These are phyloP conservation scores for Setipinna tenuifilis DNA, from an alignment of 2,797 vertebrate species.

Conservation along the genomic window DNA sequence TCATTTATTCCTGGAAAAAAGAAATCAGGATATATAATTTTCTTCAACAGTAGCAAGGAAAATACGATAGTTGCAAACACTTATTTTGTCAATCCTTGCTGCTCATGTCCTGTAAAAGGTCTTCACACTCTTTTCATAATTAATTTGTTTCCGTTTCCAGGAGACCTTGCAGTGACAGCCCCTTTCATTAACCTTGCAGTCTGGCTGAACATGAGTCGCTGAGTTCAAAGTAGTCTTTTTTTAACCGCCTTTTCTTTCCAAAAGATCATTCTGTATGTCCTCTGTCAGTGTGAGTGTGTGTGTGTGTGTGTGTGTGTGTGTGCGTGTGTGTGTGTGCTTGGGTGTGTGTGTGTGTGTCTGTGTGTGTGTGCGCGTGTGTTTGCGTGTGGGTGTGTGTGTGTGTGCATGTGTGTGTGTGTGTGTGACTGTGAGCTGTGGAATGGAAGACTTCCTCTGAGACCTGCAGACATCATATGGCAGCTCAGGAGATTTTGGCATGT, in stretches of 20 bases:
- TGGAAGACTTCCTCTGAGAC: constrained; percentile 1
- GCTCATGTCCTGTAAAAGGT: not conserved
- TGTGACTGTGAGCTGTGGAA: not conserved
- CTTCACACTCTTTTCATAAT: not conserved
- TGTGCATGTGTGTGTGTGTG: too few relatives aligned
- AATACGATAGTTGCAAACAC: too few relatives aligned
- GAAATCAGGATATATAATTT: too few relatives aligned
- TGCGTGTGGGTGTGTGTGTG: too few relatives aligned
- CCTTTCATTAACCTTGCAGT: not conserved
- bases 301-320: too few relatives aligned
- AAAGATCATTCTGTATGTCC: not conserved
- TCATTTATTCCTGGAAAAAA: not conserved
- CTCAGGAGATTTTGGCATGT: constrained; percentile 13
- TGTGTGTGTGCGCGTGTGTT: too few relatives aligned
- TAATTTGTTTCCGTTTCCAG: not conserved
- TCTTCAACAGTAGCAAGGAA: too few relatives aligned
- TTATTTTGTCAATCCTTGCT: not conserved
- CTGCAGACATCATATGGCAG: not conserved
- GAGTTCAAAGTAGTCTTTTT: not conserved
- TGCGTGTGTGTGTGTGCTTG: not conserved
- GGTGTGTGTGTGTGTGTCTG: not conserved
- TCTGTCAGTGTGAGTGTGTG: not conserved
- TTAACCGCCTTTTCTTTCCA: constrained; percentile 8
- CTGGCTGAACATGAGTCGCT: not conserved
- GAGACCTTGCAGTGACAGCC: not conserved